A percentile compares a stretch with the other conserved stretches of the same genome.
Evolutionary conservation across 2,888 invertebrate species (phyloP).

Genomic region (Caenorhabditis drosophilae): DNA sequence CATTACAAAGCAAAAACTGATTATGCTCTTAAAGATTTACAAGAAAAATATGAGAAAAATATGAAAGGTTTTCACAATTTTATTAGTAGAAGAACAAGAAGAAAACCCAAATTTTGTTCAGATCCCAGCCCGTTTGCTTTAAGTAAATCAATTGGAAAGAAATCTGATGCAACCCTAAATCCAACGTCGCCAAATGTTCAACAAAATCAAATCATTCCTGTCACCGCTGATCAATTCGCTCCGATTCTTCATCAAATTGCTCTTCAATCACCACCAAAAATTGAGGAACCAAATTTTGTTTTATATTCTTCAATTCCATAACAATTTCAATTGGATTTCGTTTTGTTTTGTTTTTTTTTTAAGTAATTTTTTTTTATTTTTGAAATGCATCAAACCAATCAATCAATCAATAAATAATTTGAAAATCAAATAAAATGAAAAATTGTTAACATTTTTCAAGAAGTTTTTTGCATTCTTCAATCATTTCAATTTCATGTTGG

Average conservation of each 20-base stretch:
- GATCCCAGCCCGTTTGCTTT: not conserved
- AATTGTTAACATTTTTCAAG: conserved; percentile 43
- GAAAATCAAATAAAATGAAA: not conserved
- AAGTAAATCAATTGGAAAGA: too few species aligned
- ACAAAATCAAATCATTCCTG: conserved; percentile 5
- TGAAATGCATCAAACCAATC: not conserved
- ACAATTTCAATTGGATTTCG: not conserved
- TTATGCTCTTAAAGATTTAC: conserved; percentile 20
- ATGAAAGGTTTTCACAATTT: conserved; percentile 7
- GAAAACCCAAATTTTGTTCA: too few species aligned
- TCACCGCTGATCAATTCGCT: conserved; percentile 21
- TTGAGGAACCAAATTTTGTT: conserved; percentile 9
- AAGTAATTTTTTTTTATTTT: not conserved
- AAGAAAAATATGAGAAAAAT: conserved; percentile 20
- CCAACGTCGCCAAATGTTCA: not conserved
- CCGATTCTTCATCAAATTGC: conserved; percentile 26
- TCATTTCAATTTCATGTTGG: conserved; percentile 38
- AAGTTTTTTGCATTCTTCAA: conserved; percentile 40
- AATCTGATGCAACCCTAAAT: too few species aligned
- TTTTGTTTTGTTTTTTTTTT: not conserved
- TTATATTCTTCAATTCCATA: not conserved
- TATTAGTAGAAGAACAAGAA: not conserved
- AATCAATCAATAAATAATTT: not conserved
- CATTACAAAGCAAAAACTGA: conserved; percentile 37
- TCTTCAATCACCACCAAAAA: conserved; percentile 3